phyloP scores from a whole-genome alignment of 2,113 vertebrate species.

The Neotoma lepida region DNA sequence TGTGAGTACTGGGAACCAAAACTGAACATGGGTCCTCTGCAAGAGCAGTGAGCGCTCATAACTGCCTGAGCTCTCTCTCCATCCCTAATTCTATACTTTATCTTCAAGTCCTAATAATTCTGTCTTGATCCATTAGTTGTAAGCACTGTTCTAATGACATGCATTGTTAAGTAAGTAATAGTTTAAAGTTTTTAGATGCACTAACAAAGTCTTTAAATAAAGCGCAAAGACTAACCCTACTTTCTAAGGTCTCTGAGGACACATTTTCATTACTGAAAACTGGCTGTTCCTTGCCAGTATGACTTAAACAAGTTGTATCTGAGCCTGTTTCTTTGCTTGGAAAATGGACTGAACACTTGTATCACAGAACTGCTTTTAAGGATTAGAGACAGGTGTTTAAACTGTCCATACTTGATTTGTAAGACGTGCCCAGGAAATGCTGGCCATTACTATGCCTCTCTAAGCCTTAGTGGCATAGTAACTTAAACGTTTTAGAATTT shows the following conservation, averaged over 20 bases:
- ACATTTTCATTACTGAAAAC: conserved; percentile 14
- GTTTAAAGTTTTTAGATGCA: conserved; percentile 13
- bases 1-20: not conserved
- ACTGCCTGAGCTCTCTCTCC: not conserved
- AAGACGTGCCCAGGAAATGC: not conserved
- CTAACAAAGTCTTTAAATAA: conserved; percentile 1
- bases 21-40: not conserved
- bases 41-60: not conserved
- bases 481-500: conserved; percentile 1
- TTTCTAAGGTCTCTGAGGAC: conserved; percentile 34
- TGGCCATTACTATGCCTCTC: not conserved
- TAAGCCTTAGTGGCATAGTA: not conserved
- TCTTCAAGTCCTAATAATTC: not conserved
- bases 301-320: not conserved
- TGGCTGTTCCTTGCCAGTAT: not conserved
- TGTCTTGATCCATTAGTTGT: not conserved
- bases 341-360: not conserved
- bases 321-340: conserved; percentile 18
- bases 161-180: not conserved
- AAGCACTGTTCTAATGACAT: not conserved
- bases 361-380: not conserved
- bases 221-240: conserved; percentile 18
- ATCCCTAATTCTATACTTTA: not conserved
- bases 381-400: not conserved
- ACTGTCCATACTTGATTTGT: not conserved